A percentile compares a stretch with the other conserved stretches of the same genome.
Conservation (phyloP, 2,797 vertebrate species). For the Peromyscus eremicus region DNA sequence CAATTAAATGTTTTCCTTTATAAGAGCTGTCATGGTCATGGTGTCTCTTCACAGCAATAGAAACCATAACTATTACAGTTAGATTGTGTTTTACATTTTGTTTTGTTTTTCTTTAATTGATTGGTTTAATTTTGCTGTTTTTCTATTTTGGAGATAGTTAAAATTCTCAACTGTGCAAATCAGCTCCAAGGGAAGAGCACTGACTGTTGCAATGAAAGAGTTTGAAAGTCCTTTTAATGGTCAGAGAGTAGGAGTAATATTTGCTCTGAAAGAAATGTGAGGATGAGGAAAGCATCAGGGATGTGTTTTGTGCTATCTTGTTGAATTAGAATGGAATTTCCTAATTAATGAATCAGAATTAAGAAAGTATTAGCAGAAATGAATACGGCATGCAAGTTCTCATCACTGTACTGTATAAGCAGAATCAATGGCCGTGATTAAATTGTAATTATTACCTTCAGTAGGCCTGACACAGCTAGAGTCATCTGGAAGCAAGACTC, state of each 20-base stretch:
- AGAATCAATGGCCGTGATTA: not conserved
- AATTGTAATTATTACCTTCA: not conserved
- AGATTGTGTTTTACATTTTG: not conserved
- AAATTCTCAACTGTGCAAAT: not conserved
- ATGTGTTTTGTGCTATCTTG: not conserved
- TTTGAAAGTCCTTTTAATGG: not conserved
- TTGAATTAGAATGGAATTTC: not conserved
- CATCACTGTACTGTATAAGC: not conserved
- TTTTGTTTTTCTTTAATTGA: not conserved
- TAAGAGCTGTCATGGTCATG: not conserved
- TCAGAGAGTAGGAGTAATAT: not conserved
- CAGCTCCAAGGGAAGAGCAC: not conserved
- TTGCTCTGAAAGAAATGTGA: not conserved
- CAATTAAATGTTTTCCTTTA: not conserved
- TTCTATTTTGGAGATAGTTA: not conserved
- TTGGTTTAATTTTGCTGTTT: not conserved
- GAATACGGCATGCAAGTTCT: not conserved
- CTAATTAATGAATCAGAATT: not conserved
- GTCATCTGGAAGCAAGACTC: not conserved
- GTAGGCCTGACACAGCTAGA: not conserved
- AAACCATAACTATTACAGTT: not conserved
- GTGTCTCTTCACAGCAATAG: not conserved
- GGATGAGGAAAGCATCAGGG: not conserved
- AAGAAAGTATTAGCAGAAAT: not conserved
- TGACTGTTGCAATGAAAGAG: not conserved